Evolutionary conservation across 1,140 invertebrate genomes (phyloP).

Genomic region (Choristoneura fumiferana): DNA sequence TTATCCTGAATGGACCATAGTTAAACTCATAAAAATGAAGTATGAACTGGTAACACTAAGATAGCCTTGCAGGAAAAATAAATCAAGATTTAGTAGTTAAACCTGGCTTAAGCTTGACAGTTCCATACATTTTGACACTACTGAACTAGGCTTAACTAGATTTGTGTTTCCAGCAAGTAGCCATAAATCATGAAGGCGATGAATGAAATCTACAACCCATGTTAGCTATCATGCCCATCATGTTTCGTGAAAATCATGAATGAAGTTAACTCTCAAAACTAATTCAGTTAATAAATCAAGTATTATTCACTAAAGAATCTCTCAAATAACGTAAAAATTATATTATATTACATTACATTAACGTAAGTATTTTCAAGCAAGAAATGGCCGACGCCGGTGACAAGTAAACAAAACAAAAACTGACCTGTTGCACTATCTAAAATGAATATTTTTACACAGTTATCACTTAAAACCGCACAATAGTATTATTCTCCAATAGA

Average conservation of each 20-base stretch:
- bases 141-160: too few species aligned
- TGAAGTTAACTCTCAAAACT: neutral
- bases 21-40: too few species aligned
- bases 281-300: neutral
- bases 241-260: neutral
- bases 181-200: too few species aligned
- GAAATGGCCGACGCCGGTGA: conserved; percentile 78
- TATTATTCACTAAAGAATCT: neutral
- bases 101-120: too few species aligned
- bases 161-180: too few species aligned
- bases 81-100: too few species aligned
- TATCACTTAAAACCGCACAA: conserved; percentile 66
- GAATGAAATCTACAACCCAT: too few species aligned
- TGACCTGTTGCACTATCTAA: conserved; percentile 69
- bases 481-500: conserved; percentile 36
- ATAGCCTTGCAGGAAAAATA: too few species aligned
- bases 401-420: conserved; percentile 78
- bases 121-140: too few species aligned
- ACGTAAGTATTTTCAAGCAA: conserved; percentile 60
- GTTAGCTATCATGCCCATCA: too few species aligned
- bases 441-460: conserved; percentile 44
- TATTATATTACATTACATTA: conserved; percentile 34
- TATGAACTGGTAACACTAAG: too few species aligned
- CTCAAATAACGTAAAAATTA: neutral
- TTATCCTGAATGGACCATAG: too few species aligned